Evolutionary conservation across 2,113 vertebrate genomes (phyloP).

Genomic region (Sardina pilchardus): DNA sequence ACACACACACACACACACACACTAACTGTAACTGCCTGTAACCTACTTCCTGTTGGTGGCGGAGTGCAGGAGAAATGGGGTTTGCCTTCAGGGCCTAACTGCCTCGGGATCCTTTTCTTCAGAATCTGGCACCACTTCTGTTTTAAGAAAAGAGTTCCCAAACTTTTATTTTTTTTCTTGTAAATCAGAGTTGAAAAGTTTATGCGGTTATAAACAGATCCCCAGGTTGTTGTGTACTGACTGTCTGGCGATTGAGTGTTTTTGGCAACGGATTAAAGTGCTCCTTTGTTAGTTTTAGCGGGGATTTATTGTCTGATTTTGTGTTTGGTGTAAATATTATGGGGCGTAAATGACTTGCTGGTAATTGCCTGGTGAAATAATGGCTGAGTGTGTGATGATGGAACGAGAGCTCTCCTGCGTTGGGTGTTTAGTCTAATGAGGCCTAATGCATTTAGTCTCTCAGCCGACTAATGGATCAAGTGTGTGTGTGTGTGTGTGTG

Average conservation of each 20-base stretch:
- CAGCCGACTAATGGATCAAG: not conserved
- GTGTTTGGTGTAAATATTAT: not conserved
- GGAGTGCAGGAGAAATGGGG: not conserved
- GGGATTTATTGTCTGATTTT: conserved; percentile 5
- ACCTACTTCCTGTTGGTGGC: not conserved
- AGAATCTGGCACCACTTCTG: too few species aligned
- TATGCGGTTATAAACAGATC: not conserved
- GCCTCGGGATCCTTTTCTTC: not conserved
- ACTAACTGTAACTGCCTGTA: not conserved
- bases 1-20: too few species aligned
- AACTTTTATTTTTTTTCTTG: not conserved
- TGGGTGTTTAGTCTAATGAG: conserved; percentile 56
- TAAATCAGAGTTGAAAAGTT: not conserved
- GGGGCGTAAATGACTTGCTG: not conserved
- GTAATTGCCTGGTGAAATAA: conserved; percentile 8
- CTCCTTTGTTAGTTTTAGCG: not conserved
- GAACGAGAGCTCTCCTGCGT: conserved; percentile 30
- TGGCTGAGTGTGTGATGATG: not conserved
- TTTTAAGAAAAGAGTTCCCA: not conserved
- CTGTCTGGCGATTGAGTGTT: not conserved
- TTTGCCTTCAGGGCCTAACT: not conserved
- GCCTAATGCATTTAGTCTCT: conserved; percentile 11
- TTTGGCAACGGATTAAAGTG: not conserved
- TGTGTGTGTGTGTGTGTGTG: not conserved
- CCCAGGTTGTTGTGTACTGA: not conserved